Evolutionary conservation across 2,113 vertebrate species (phyloP).

Genomic region (Xenopus borealis): DNA sequence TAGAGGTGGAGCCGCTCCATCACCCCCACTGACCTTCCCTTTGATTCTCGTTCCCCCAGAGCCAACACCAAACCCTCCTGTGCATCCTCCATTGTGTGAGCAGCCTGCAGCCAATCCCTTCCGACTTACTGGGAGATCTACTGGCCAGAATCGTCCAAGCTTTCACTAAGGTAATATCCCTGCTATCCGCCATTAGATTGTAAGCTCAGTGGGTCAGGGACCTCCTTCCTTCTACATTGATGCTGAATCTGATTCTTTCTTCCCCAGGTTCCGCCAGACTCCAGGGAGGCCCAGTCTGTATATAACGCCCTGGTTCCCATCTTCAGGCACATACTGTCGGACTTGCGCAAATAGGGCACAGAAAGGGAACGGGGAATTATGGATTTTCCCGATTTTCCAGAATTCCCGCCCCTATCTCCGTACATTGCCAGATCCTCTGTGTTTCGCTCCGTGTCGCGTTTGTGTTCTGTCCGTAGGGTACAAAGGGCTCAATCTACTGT

Average conservation of each 20-base stretch:
- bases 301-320: conserved; percentile 76
- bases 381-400: no score
- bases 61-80: conserved; percentile 81
- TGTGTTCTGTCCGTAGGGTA: no score
- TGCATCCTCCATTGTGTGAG: conserved; percentile 85
- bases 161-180: conserved; percentile 82
- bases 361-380: neutral
- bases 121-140: conserved; percentile 74
- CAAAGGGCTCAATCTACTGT: no score
- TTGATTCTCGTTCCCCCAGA: conserved; percentile 56
- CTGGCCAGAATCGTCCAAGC: conserved; percentile 78
- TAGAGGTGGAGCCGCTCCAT: no score
- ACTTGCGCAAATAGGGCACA: conserved; percentile 66
- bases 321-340: conserved; percentile 75
- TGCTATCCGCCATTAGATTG: no score
- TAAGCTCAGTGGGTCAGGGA: no score
- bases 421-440: no score
- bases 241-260: no score
- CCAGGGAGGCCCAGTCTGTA: conserved; percentile 68
- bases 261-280: conserved; percentile 69
- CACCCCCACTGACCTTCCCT: no score
- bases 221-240: no score
- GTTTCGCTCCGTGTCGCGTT: no score
- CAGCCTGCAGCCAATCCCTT: conserved; percentile 73
- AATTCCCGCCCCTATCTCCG: no score